Evolutionary conservation across 2,113 vertebrate species (phyloP), one percentile per base, ranked within the genome.

Genomic region (Ochotona princeps): DNA sequence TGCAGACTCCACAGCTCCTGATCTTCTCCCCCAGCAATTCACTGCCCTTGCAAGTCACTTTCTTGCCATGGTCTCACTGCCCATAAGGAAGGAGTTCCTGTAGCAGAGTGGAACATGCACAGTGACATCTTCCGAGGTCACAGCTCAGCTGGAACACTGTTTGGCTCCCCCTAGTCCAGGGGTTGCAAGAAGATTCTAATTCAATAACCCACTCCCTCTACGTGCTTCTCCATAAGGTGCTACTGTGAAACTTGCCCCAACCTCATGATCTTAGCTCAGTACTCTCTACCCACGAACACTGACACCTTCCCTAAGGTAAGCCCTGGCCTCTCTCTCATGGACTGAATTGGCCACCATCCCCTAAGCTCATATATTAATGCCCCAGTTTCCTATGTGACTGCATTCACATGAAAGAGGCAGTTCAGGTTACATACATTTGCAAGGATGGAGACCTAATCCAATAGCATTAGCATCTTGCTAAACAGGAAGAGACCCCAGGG

Each of bases 51-150:
- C 28, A 5, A 0, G 44, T 28, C 5, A 14, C 3, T 23, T 21
- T 30, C 15, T 23, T 30, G 23, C 1, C 1, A 17, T 5, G 10
- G 83, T 26, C n/a, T 54, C 66, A 5, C 11, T 21, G 28, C 7
- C 38, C 63, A 20, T 20, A 17, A 80, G 66, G 47, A 44, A 75
- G 14, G 38, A 25, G 14, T 0, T 23, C 8, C 47, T 12, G 30
- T 6, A 3, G 2, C 47, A 26, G 7, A 26, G 66, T 1, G 8
- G 28, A 0, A 1, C 12, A 9, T 7, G 26, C 6, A 5, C 9
- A 3, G 21, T 5, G 3, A 32, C 8, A 70, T 30, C n/a, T 32
- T 4, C 60, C 3, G 47, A 72, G 75, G 44, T 15, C 28, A 9
- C n/a, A 20, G 11, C 63, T 21, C 67, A 7, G 1, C 8, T 1